Conservation (phyloP, 2,888 invertebrate genomes). For the Orthosia cruda region DNA sequence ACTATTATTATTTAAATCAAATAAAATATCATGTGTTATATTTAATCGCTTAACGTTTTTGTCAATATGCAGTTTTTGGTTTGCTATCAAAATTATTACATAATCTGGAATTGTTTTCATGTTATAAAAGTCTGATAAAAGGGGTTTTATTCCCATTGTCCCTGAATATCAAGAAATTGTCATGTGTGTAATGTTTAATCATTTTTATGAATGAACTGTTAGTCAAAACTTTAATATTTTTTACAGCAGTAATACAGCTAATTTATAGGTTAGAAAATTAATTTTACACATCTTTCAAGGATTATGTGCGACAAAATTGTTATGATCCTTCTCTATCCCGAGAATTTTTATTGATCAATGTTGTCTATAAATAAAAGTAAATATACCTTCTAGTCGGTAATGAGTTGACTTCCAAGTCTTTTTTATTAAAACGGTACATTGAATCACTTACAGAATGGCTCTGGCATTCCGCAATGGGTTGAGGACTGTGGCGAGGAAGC, state of each 20-base stretch:
- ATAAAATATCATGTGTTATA: not conserved
- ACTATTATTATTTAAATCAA: conserved; percentile 3
- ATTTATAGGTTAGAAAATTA: conserved; percentile 62
- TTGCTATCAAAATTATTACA: conserved; percentile 75
- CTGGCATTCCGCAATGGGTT: conserved; percentile 89
- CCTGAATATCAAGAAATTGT: not conserved
- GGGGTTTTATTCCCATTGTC: conserved; percentile 6
- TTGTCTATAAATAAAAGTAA: not conserved
- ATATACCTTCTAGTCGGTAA: not conserved
- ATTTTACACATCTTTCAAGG: not conserved
- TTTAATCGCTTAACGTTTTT: not conserved
- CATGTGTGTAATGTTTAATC: conserved; percentile 4
- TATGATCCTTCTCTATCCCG: too few relatives aligned
- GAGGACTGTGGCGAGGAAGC: conserved; percentile 85
- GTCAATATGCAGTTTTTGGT: conserved; percentile 8
- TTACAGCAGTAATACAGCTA: not conserved
- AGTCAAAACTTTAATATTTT: not conserved
- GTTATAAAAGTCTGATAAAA: not conserved
- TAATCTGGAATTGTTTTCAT: conserved; percentile 76
- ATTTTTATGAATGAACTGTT: not conserved
- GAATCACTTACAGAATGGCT: conserved; percentile 88
- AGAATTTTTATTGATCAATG: not conserved
- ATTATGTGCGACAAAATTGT: not conserved
- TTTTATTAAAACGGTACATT: not conserved
- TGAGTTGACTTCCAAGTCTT: not conserved